Evolutionary conservation across 2,888 invertebrate species (phyloP), one percentile per base, ranked within the genome.

Genomic region (Oligia latruncula): DNA sequence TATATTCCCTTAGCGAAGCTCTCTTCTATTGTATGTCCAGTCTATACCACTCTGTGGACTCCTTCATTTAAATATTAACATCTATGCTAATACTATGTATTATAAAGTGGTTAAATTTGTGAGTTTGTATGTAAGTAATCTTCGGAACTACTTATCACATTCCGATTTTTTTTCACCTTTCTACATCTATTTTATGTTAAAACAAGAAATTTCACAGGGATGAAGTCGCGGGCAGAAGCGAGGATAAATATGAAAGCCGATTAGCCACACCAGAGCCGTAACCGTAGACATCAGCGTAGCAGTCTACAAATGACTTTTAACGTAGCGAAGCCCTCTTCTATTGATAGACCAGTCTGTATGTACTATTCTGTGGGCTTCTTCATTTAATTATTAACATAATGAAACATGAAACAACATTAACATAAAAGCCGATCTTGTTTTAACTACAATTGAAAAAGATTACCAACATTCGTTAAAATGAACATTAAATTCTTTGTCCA

Each of bases 211-310:
- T 35, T 70, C 13, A 23, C 1, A 15, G 0, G 35, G 8, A 23
- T 0, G 29, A 23, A 52, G 29, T 35, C 4, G 52, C 52, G 6
- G 13, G 0, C 13, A 13, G 13, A 29, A 29, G 1, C 4, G 35
- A 23, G 20, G 17, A 29, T 29, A 29, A 49, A 49, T 17, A 35
- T 17, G 11, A 46, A 46, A 29, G 4, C 13, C 15, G 29, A 43
- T 43, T 29, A 29, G 1, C 6, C 17, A 70, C 15, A 35, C 17
- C 15, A 17, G 29, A 46, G 35, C 23, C 29, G 73, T 49, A 46
- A 49, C 46, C 73, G 35, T 46, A 73, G 71, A 52, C 35, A 35
- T 55, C 58, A n/a, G n/a, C 68, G 20, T 40, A 74, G 52, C n/a
- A n/a, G 35, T 20, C 5, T 20, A 40, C 8, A 17, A 60, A 71